These are phyloP conservation scores for Drepanosiphum platanoidis DNA, from an alignment of 2,888 invertebrate genomes.

Conservation along the genomic window DNA sequence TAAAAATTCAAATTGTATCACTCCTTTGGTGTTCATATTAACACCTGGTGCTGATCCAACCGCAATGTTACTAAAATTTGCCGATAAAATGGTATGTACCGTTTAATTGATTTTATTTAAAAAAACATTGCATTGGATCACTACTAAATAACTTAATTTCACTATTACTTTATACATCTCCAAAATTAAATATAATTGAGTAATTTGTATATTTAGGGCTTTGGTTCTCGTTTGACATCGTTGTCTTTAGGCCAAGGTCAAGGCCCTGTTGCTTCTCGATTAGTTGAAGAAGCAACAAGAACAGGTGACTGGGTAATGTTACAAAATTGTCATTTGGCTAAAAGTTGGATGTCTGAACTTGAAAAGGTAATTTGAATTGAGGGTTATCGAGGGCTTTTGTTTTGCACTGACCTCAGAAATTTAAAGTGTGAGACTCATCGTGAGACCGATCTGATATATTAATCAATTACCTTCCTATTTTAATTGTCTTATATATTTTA, in stretches of 20 bases:
- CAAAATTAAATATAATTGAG: neutral
- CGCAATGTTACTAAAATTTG: slow-evolving; percentile 80
- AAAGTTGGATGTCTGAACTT: slow-evolving; percentile 81
- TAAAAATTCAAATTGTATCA: slow-evolving; percentile 78
- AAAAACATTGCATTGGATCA: neutral
- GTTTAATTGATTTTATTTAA: slow-evolving; percentile 34
- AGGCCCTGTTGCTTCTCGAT: slow-evolving; percentile 64
- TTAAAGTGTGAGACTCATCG: no score
- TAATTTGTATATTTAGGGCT: slow-evolving; percentile 67
- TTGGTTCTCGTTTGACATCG: slow-evolving; percentile 73
- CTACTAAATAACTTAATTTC: neutral
- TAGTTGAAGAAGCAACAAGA: slow-evolving; percentile 80
- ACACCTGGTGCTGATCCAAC: slow-evolving; percentile 87
- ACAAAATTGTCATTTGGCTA: slow-evolving; percentile 87
- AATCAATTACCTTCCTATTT: neutral
- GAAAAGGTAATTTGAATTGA: slow-evolving; percentile 75
- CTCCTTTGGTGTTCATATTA: slow-evolving; percentile 82
- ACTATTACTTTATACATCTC: neutral
- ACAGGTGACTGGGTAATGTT: slow-evolving; percentile 85
- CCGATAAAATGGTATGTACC: slow-evolving; percentile 72
- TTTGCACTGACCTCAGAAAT: neutral
- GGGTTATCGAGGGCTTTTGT: no score
- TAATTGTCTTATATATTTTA: slow-evolving; percentile 19
- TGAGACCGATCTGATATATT: no score
- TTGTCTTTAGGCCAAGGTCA: slow-evolving; percentile 86